Conservation (phyloP, 2,113 vertebrate species). For the Catharus fuscescens region DNA sequence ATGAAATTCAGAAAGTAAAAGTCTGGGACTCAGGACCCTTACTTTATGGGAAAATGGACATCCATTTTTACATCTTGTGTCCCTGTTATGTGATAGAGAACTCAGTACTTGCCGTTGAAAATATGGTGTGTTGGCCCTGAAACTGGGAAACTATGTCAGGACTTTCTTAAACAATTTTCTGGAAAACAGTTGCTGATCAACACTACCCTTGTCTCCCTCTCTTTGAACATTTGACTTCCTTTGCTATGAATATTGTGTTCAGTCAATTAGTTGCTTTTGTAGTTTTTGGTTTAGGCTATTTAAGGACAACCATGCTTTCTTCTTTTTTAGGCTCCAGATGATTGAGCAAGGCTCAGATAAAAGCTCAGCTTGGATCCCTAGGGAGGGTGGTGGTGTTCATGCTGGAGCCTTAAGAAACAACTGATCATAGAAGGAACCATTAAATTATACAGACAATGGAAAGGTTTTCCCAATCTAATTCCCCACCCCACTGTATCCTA, state of each 20-base stretch:
- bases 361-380: not conserved
- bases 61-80: fast-evolving
- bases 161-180: not conserved
- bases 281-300: not conserved
- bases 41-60: not conserved
- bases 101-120: not conserved
- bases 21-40: not conserved
- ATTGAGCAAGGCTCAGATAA: not conserved
- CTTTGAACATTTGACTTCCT: not conserved
- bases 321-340: not conserved
- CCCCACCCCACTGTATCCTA: not conserved
- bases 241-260: not conserved
- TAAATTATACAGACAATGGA: not conserved
- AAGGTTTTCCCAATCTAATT: not conserved
- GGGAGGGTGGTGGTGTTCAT: not conserved
- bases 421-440: not conserved
- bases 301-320: not conserved
- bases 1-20: not conserved
- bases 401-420: not conserved
- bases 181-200: not conserved
- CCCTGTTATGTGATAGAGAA: not conserved
- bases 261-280: not conserved
- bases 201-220: not conserved
- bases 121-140: not conserved
- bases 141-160: not conserved